Percentiles rank a stretch among this genome's conserved stretches.
Evolutionary conservation across 2,797 vertebrate species (phyloP).

Genomic region (Nannoperca obscura): DNA sequence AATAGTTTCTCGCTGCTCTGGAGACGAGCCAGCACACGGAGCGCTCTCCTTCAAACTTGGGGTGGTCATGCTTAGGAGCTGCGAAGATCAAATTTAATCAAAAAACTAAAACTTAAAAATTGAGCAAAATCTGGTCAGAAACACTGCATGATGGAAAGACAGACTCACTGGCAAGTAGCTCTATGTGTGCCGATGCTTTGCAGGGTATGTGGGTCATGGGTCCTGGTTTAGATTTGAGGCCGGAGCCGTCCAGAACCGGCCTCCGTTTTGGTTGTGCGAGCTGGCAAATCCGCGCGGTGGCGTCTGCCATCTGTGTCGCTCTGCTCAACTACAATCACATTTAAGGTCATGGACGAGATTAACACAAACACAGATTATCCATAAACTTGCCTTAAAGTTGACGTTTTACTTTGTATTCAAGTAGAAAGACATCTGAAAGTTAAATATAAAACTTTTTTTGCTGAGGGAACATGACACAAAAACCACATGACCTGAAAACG

Average conservation of each 20-base stretch:
- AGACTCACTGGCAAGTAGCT: constrained; percentile 80
- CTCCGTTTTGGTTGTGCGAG: constrained; percentile 74
- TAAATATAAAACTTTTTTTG: background rate
- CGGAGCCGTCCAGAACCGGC: background rate
- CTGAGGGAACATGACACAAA: background rate
- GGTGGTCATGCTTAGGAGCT: constrained; percentile 81
- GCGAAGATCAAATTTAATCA: background rate
- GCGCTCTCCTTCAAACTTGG: constrained; percentile 62
- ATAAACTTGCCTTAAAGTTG: background rate
- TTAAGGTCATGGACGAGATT: background rate
- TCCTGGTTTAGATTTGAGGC: constrained; percentile 15
- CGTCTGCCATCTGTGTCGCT: constrained; percentile 51
- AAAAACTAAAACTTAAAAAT: background rate
- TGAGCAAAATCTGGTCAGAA: no score
- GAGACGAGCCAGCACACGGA: constrained; percentile 68
- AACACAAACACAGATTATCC: background rate
- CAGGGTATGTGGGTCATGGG: constrained; percentile 8
- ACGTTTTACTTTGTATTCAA: background rate
- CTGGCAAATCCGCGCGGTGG: constrained; percentile 70
- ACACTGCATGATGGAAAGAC: background rate
- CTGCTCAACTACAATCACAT: constrained; percentile 65
- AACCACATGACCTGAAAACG: background rate
- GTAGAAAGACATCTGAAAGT: background rate
- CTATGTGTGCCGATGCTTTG: constrained; percentile 71
- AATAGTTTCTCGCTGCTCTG: constrained; percentile 45